phyloP scores from a whole-genome alignment of 2,888 invertebrate species.

The Apomyelois bistriatella region DNA sequence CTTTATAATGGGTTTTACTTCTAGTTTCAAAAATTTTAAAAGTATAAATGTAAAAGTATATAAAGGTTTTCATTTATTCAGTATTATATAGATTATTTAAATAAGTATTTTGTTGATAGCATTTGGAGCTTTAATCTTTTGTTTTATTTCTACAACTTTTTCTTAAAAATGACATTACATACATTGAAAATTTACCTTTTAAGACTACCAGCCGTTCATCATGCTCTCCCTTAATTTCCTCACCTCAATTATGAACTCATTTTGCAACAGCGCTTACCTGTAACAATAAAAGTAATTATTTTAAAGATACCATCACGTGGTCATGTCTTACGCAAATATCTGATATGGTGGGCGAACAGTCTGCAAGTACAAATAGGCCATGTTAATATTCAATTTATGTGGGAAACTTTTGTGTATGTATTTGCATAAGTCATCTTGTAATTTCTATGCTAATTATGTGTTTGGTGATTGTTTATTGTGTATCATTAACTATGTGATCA shows the following conservation, averaged over 20 bases:
- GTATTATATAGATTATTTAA: too few species aligned
- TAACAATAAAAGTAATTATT: slow-evolving; percentile 59
- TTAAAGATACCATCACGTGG: slow-evolving; percentile 39
- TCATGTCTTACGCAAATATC: slow-evolving; percentile 30
- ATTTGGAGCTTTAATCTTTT: too few species aligned
- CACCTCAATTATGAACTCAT: not conserved
- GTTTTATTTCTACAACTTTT: too few species aligned
- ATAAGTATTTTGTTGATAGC: too few species aligned
- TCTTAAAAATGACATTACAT: too few species aligned
- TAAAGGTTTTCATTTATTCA: too few species aligned
- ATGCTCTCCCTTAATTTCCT: not conserved
- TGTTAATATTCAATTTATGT: slow-evolving; percentile 23
- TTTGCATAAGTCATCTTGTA: slow-evolving; percentile 1
- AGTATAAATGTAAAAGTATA: too few species aligned
- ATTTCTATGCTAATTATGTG: slow-evolving; percentile 6
- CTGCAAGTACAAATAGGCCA: slow-evolving; percentile 19
- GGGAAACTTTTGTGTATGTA: slow-evolving; percentile 5
- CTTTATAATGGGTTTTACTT: too few species aligned
- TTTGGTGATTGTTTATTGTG: not conserved
- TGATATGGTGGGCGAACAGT: slow-evolving; percentile 29
- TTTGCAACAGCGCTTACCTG: slow-evolving; percentile 52
- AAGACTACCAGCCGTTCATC: too few species aligned
- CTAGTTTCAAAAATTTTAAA: too few species aligned
- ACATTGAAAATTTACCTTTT: too few species aligned
- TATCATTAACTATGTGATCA: not conserved